Base-by-base conservation (phyloP, 1,140 invertebrate species). In the Akabosia matsudoensis region DNA sequence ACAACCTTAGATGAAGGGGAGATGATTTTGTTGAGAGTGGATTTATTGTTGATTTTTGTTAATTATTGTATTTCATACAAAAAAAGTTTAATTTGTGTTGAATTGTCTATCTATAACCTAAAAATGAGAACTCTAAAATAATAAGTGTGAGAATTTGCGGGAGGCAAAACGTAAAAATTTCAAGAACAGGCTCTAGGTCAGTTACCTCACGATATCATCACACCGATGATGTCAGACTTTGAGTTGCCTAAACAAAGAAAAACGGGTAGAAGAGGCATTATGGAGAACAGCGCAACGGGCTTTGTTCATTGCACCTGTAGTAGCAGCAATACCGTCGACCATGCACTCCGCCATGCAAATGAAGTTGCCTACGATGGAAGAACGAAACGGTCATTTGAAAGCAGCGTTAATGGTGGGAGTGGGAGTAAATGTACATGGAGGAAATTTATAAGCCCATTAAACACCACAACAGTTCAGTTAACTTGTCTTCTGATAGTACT, bases 301-400 rank as follows among this genome's bases (percentile, higher is more conserved):
- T 16, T 67, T 67, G 61, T 67, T 67, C 24, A 67, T 28, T 67
- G 61, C 28, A 30, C 61, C 22, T 67, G 61, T n/a, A 67, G 30
- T n/a, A 30, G 3, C 22, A 16, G 61, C 28, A 67, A n/a, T 30
- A 31, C 28, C 61, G 31, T 14, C 31, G 61, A 67, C 13, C 61
- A 30, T 67, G 61, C 13, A 28, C 26, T 30, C 3, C 28, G 24
- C 3, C 61, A 67, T 67, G 7, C 7, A 67, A 30, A 30, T 13
- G 24, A 30, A 30, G 61, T 30, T 30, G 24, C n/a, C n/a, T 4
- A 31, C 7, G 26, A 30, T 67, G 54, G 54, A n/a, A 14, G 10
- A 7, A n/a, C 7, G 10, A 61, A 14, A 10, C 26, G 54, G 54
- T n/a, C 7, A 10, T 61, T 7, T 10, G n/a, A 4, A 67, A 67